Conservation (phyloP, 2,113 vertebrate species). For the Cromileptes altivelis region DNA sequence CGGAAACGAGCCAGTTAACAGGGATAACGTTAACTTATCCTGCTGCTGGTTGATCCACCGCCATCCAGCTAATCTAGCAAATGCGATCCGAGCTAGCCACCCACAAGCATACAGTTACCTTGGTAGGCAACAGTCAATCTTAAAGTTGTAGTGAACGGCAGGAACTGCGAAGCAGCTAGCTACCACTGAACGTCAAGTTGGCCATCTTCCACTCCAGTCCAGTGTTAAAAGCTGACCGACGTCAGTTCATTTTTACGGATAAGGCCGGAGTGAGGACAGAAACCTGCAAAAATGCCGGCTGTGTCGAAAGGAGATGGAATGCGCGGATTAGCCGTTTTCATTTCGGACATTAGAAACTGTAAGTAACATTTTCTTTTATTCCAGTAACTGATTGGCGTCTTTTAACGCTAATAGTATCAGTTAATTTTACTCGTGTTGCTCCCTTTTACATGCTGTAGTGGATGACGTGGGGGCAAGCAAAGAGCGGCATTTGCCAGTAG, state of each 20-base stretch:
- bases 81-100: slow-evolving; percentile 30
- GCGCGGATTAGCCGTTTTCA: slow-evolving; percentile 95
- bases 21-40: slow-evolving; percentile 59
- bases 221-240: slow-evolving; percentile 54
- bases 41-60: slow-evolving; percentile 40
- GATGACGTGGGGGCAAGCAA: neutral
- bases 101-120: neutral
- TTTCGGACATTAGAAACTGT: slow-evolving; percentile 96
- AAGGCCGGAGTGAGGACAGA: slow-evolving; percentile 70
- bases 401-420: neutral
- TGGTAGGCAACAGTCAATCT: neutral
- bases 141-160: slow-evolving; percentile 17
- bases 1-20: slow-evolving; percentile 77
- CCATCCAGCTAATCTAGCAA: slow-evolving; percentile 47
- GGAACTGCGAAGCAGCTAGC: slow-evolving; percentile 15
- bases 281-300: slow-evolving; percentile 90
- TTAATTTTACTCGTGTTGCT: neutral
- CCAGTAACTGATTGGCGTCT: neutral
- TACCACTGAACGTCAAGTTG: slow-evolving; percentile 48
- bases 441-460: neutral
- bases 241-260: slow-evolving; percentile 51
- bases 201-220: slow-evolving; percentile 43
- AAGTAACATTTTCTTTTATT: slow-evolving; percentile 73
- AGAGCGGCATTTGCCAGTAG: neutral
- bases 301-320: slow-evolving; percentile 96